Evolutionary conservation across 1,140 invertebrate species (phyloP), one percentile per base, ranked within the genome.

Genomic region (Vanessa atalanta): DNA sequence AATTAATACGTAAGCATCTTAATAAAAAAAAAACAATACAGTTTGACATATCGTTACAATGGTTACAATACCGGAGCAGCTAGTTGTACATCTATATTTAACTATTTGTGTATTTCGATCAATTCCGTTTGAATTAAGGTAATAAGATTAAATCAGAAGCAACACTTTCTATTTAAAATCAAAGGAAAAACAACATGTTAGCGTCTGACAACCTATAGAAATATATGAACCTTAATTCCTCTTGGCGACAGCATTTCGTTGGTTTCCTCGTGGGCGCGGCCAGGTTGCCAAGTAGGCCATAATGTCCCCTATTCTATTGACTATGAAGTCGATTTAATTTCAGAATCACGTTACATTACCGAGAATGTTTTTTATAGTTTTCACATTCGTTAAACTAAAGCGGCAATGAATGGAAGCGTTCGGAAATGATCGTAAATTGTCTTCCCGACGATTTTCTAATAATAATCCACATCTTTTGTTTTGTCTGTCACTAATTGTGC

Each of bases 161-260:
- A 53, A 53, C n/a, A 20, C n/a, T 53, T 53, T 53, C 23, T 63
- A 68, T 73, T 63, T 64, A 55, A 67, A 63, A 61, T 50, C 11
- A 31, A 68, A 51, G 47, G 3, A 68, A 66, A 67, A 73, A 63
- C 23, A 51, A 61, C 50, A 64, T 43, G 23, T 47, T 47, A 50
- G 31, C 65, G 47, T 63, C 47, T n/a, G 47, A 61, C 47, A 70
- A 47, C 23, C 60, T 68, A 73, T 63, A 68, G 64, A 72, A 72
- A 57, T 71, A 57, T 72, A 74, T 47, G 66, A 68, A 70, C 66
- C 72, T 70, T 74, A 74, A 74, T 74, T 47, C 72, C 72, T 55
- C 72, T 74, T 65, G 72, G 72, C 72, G 72, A 69, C 72, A 50
- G 72, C 72, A 74, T 74, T 74, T 70, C 66, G 72, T 74, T 64